These are phyloP conservation scores for Andrena bicolor DNA, from an alignment of 2,888 invertebrate species.

Conservation along the genomic window DNA sequence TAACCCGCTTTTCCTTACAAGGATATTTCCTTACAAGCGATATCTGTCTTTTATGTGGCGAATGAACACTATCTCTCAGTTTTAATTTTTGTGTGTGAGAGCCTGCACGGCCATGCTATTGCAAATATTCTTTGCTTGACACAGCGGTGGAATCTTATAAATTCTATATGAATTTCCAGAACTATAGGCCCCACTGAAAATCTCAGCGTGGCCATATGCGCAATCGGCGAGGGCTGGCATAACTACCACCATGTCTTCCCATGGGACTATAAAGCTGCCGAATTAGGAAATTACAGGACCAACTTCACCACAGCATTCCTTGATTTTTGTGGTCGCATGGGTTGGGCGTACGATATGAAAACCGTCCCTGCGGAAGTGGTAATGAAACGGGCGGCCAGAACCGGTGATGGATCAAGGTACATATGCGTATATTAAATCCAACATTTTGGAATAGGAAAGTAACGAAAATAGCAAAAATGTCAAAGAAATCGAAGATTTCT, in stretches of 20 bases:
- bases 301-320: conserved; percentile 87
- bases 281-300: conserved; percentile 87
- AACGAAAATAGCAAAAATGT: no score
- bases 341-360: conserved; percentile 94
- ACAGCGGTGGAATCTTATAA: not conserved
- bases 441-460: not conserved
- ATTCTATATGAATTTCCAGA: conserved; percentile 81
- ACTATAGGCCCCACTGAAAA: conserved; percentile 91
- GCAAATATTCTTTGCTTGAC: not conserved
- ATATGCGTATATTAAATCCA: not conserved
- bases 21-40: no score
- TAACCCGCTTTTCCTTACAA: no score
- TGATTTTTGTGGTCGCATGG: conserved; percentile 90
- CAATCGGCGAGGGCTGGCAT: conserved; percentile 95
- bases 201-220: conserved; percentile 88
- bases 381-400: conserved; percentile 89
- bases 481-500: no score
- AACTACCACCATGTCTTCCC: conserved; percentile 98
- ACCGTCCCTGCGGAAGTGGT: conserved; percentile 91
- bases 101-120: no score
- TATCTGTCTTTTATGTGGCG: no score
- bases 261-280: conserved; percentile 96
- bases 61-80: no score
- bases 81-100: no score
- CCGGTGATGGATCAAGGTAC: conserved; percentile 89